These are phyloP conservation scores for Solenodon paradoxus DNA, from an alignment of 2,113 vertebrate genomes.

Conservation along the genomic window DNA sequence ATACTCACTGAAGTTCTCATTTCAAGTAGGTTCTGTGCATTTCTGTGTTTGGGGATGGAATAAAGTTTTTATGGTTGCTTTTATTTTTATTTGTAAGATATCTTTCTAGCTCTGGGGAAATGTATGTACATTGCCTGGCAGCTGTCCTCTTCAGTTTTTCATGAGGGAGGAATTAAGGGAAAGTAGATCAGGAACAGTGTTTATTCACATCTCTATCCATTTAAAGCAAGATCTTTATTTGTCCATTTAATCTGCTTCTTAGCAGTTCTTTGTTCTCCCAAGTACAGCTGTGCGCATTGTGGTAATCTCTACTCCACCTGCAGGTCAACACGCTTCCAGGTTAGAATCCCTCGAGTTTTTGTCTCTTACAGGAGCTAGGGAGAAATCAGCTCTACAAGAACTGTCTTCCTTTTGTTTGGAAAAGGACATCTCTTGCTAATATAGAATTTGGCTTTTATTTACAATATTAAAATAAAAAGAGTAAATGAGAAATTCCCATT, in stretches of 20 bases:
- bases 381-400: neutral
- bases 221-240: neutral
- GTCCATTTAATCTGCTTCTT: neutral
- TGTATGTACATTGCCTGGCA: neutral
- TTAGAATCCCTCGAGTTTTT: neutral
- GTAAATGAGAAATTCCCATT: neutral
- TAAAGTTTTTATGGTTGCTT: neutral
- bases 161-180: neutral
- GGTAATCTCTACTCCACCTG: neutral
- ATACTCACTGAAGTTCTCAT: neutral
- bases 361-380: neutral
- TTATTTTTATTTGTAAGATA: neutral
- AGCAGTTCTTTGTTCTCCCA: neutral
- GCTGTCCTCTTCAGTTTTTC: neutral
- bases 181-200: neutral
- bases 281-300: neutral
- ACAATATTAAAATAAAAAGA: neutral
- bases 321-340: neutral
- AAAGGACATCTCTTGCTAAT: neutral
- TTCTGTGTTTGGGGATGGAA: neutral
- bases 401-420: neutral
- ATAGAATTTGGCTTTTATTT: neutral
- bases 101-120: neutral
- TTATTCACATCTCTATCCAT: neutral
- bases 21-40: neutral